Conservation (phyloP, 2,888 invertebrate species). For the Uloborus plumipes region DNA sequence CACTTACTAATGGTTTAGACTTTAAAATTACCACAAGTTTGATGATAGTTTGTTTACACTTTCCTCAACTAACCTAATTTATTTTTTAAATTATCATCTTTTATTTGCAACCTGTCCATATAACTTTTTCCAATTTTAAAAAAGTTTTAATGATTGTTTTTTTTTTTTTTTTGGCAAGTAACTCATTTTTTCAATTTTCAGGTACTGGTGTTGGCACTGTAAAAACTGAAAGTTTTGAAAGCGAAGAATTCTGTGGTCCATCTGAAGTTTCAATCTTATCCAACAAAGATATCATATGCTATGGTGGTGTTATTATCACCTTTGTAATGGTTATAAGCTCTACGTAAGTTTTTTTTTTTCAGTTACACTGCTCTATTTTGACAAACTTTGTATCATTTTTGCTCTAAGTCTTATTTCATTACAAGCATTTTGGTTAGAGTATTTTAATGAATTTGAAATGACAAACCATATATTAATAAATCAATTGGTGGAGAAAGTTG, state of each 20-base stretch:
- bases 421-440: no score
- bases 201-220: slow-evolving; percentile 53
- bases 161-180: not conserved
- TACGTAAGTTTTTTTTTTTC: slow-evolving; percentile 65
- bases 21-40: no score
- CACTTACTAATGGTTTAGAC: no score
- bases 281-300: slow-evolving; percentile 71
- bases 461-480: no score
- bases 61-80: no score
- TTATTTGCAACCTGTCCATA: not conserved
- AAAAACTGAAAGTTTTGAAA: slow-evolving; percentile 15
- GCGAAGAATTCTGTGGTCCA: slow-evolving; percentile 67
- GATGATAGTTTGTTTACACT: no score
- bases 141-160: not conserved
- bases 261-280: slow-evolving; percentile 65
- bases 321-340: slow-evolving; percentile 71
- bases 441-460: no score
- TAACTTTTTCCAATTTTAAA: not conserved
- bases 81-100: not conserved
- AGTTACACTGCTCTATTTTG: not conserved
- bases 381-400: no score
- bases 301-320: slow-evolving; percentile 72
- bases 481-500: no score
- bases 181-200: not conserved
- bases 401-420: no score